Evolutionary conservation across 2,888 invertebrate genomes (phyloP).

Genomic region (Meteorus cinctellus): DNA sequence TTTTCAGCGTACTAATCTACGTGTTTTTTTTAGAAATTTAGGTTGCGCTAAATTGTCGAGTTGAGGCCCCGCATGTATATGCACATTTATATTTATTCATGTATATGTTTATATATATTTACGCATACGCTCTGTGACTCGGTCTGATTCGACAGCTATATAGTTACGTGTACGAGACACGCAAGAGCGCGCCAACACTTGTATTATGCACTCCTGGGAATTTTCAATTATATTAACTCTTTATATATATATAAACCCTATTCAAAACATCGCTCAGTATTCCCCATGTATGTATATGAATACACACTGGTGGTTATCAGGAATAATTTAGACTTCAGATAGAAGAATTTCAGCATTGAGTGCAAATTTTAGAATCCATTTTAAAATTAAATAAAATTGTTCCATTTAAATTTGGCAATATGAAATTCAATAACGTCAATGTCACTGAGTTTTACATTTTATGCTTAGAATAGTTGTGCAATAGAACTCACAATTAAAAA

Average conservation of each 20-base stretch:
- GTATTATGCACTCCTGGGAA: slow-evolving; percentile 24
- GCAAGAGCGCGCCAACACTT: slow-evolving; percentile 46
- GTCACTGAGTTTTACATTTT: too few relatives aligned
- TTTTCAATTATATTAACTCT: slow-evolving; percentile 30
- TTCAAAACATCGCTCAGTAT: not conserved
- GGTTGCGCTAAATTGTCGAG: slow-evolving; percentile 64
- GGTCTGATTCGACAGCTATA: slow-evolving; percentile 65
- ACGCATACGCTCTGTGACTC: slow-evolving; percentile 56
- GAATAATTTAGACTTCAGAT: too few relatives aligned
- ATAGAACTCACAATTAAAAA: too few relatives aligned
- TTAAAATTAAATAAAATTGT: too few relatives aligned
- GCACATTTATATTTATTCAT: too few relatives aligned
- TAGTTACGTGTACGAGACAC: slow-evolving; percentile 51
- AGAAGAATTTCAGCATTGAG: too few relatives aligned
- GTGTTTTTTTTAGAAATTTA: slow-evolving; percentile 62
- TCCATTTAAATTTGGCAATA: too few relatives aligned
- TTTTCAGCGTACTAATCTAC: slow-evolving; percentile 55
- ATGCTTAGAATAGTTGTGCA: too few relatives aligned
- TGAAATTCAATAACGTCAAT: too few relatives aligned
- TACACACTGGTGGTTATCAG: not conserved
- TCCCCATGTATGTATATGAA: not conserved
- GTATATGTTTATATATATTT: not conserved
- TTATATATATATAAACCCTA: not conserved
- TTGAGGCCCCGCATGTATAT: slow-evolving; percentile 22
- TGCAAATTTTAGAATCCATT: too few relatives aligned